phyloP scores from a whole-genome alignment of 1,140 invertebrate genomes.

The Tetragnatha versicolor region DNA sequence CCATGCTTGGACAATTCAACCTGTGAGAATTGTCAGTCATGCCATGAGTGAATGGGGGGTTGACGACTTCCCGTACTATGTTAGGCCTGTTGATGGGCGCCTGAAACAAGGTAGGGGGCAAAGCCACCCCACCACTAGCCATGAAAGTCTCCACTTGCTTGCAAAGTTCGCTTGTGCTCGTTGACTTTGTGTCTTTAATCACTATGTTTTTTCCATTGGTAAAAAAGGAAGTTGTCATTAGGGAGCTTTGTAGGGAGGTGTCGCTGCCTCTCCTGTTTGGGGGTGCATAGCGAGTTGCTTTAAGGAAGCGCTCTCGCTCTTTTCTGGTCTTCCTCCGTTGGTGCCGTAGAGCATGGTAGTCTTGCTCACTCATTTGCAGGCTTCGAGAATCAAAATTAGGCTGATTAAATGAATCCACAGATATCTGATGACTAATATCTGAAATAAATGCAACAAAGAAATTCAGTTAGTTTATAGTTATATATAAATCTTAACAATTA shows the following conservation, averaged over 20 bases:
- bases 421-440: constrained; percentile 48
- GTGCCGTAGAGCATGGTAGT: constrained; percentile 60
- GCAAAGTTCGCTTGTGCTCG: constrained; percentile 56
- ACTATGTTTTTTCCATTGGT: neutral
- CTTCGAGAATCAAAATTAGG: constrained; percentile 82
- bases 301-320: constrained; percentile 68
- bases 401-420: constrained; percentile 61
- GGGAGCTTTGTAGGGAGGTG: constrained; percentile 76
- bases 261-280: constrained; percentile 70
- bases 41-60: constrained; percentile 54
- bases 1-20: neutral
- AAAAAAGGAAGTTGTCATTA: constrained; percentile 19
- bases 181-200: constrained; percentile 50
- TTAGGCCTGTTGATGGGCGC: neutral
- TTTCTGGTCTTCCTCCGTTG: constrained; percentile 80
- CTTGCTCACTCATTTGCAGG: constrained; percentile 64
- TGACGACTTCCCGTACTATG: constrained; percentile 5
- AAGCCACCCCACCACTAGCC: neutral
- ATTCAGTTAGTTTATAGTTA: neutral
- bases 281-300: constrained; percentile 61
- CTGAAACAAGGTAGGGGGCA: neutral
- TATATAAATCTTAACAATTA: too few relatives aligned
- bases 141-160: too few relatives aligned
- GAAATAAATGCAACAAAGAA: constrained; percentile 10
- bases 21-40: constrained; percentile 53